Evolutionary conservation across 2,888 invertebrate genomes (phyloP), one percentile per base, ranked within the genome.

Genomic region (Erebia aethiops): DNA sequence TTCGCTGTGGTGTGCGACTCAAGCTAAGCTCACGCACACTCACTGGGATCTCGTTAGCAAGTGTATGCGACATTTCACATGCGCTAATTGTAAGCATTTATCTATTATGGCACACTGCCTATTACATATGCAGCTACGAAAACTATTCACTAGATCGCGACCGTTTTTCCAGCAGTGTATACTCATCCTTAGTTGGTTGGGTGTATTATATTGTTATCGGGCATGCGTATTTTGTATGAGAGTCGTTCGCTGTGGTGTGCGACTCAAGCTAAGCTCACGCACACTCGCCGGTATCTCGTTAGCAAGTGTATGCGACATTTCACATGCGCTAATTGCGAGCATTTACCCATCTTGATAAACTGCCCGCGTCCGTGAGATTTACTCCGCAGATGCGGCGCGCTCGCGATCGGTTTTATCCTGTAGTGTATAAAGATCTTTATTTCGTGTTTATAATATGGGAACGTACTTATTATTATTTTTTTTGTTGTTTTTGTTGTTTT

Each of bases 271-370:
- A 41, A 49, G 41, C 68, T 62, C 82, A 82, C 80, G 79, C 81
- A 84, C 85, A 81, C 82, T 82, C 82, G 84, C 82, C 86, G 85
- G 84, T 87, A 87, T 87, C 89, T 93, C 91, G 92, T 93, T 93
- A 93, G 92, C 92, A 89, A 88, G 90, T 85, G 81, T 85, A 88
- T 87, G 91, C 87, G 92, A 93, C 92, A 92, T 93, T 93, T 93
- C 92, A 90, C 92, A 89, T 87, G 86, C 82, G 87, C 92, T 92
- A 93, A 92, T 93, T 92, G 92, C 90, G 82, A 87, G 87, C 90
- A 87, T 91, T 92, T 92, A 92, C 91, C 89, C 90, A 89, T 91
- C 88, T 89, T 87, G 91, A 93, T 92, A 91, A 91, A 90, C 88
- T 85, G 84, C 86, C 82, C 82, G 83, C 81, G 81, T 81, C 82